Percentiles rank a stretch among this genome's conserved stretches.
phyloP scores from a whole-genome alignment of 2,113 vertebrate genomes.

The Sebastes schlegelii region DNA sequence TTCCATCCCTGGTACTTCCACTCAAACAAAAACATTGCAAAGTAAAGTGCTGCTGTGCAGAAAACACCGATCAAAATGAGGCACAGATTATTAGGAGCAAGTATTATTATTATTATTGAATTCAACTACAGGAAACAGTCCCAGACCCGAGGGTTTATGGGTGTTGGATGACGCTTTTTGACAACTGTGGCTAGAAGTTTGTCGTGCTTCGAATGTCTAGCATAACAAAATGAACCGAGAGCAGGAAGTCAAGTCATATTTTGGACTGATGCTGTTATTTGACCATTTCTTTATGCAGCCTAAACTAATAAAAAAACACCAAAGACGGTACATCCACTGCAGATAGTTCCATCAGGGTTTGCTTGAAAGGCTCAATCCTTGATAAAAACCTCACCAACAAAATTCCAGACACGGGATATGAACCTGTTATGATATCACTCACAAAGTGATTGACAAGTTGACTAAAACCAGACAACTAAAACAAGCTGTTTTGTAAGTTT shows the following conservation, averaged over 20 bases:
- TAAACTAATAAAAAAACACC: not conserved
- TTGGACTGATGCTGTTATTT: not conserved
- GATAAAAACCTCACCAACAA: not conserved
- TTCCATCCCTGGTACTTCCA: not conserved
- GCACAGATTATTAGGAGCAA: not conserved
- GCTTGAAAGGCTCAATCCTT: not conserved
- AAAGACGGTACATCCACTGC: not conserved
- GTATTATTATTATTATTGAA: not conserved
- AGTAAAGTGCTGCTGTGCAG: not conserved
- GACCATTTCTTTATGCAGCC: not conserved
- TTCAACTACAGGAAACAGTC: not conserved
- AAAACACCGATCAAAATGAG: not conserved
- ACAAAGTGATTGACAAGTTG: not conserved
- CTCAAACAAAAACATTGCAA: not conserved
- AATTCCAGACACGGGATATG: not conserved
- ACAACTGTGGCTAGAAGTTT: slow-evolving; percentile 9
- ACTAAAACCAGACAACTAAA: no score
- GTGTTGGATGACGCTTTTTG: slow-evolving; percentile 4
- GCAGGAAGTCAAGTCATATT: slow-evolving; percentile 7
- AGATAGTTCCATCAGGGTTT: not conserved
- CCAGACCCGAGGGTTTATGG: slow-evolving; percentile 3
- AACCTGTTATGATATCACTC: not conserved
- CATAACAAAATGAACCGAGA: not conserved
- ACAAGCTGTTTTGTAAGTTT: no score
- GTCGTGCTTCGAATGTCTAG: slow-evolving; percentile 11